Percentiles rank a stretch among this genome's conserved stretches.
These are phyloP conservation scores for Drepana falcataria DNA, from an alignment of 2,888 invertebrate species.

Conservation along the genomic window DNA sequence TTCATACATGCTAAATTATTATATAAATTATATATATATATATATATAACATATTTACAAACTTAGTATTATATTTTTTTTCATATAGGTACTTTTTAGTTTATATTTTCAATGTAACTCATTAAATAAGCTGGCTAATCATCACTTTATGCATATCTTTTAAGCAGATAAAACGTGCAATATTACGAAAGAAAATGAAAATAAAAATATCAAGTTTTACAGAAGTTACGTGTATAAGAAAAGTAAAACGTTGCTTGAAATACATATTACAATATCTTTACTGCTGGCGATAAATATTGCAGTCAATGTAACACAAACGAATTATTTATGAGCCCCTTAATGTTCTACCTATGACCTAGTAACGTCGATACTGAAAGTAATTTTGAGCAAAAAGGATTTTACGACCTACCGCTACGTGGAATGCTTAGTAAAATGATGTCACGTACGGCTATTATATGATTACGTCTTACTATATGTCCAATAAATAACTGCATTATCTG, in stretches of 20 bases:
- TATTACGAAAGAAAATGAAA: too few relatives aligned
- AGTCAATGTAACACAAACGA: slow-evolving; percentile 27
- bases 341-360: slow-evolving; percentile 37
- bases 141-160: too few relatives aligned
- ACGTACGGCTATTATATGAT: slow-evolving; percentile 8
- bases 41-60: too few relatives aligned
- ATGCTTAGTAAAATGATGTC: slow-evolving; percentile 33
- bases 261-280: slow-evolving; percentile 13
- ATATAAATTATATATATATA: too few relatives aligned
- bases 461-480: background rate
- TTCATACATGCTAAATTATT: too few relatives aligned
- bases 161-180: too few relatives aligned
- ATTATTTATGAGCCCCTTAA: slow-evolving; percentile 38
- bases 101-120: too few relatives aligned
- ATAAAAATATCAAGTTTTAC: too few relatives aligned
- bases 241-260: slow-evolving; percentile 9
- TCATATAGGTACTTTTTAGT: too few relatives aligned
- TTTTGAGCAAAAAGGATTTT: slow-evolving; percentile 44
- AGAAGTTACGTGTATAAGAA: too few relatives aligned
- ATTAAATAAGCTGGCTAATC: too few relatives aligned
- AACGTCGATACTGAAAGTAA: slow-evolving; percentile 39
- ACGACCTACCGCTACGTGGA: slow-evolving; percentile 42
- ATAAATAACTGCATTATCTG: background rate
- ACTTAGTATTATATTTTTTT: too few relatives aligned
- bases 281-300: slow-evolving; percentile 12